A percentile compares a stretch with the other conserved stretches of the same genome.
Conservation (phyloP, 2,888 invertebrate species). For the Acrocyrtus sp. region DNA sequence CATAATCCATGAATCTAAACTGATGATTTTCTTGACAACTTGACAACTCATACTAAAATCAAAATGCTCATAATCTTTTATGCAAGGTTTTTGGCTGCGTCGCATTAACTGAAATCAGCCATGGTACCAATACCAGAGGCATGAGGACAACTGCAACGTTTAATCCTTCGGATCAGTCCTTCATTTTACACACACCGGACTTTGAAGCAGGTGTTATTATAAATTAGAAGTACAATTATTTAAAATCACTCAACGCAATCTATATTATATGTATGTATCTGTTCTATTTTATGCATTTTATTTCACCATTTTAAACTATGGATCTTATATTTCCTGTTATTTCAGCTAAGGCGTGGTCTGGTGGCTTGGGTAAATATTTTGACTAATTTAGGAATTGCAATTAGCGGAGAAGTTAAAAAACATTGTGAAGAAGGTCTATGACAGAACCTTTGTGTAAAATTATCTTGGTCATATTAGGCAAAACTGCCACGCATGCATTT, state of each 20-base stretch:
- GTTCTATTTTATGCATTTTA: too few relatives aligned
- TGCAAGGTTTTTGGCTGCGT: constrained; percentile 57
- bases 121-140: constrained; percentile 88
- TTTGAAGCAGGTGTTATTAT: constrained; percentile 72
- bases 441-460: too few relatives aligned
- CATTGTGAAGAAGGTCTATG: too few relatives aligned
- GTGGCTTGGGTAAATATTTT: constrained; percentile 77
- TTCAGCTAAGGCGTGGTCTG: constrained; percentile 84
- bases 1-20: too few relatives aligned
- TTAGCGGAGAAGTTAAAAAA: too few relatives aligned
- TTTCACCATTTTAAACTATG: too few relatives aligned
- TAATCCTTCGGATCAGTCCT: constrained; percentile 75
- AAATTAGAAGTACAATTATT: too few relatives aligned
- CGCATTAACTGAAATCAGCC: constrained; percentile 84
- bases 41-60: too few relatives aligned
- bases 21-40: too few relatives aligned
- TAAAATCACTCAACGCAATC: too few relatives aligned
- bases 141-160: constrained; percentile 80
- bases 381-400: background rate
- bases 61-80: too few relatives aligned
- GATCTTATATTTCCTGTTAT: background rate
- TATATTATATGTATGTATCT: too few relatives aligned
- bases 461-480: constrained; percentile 51
- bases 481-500: constrained; percentile 85
- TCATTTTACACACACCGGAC: constrained; percentile 79